Percentiles rank a stretch among this genome's conserved stretches.
Conservation (phyloP, 64 coral and sea anemone species). For the Montipora capricornis region DNA sequence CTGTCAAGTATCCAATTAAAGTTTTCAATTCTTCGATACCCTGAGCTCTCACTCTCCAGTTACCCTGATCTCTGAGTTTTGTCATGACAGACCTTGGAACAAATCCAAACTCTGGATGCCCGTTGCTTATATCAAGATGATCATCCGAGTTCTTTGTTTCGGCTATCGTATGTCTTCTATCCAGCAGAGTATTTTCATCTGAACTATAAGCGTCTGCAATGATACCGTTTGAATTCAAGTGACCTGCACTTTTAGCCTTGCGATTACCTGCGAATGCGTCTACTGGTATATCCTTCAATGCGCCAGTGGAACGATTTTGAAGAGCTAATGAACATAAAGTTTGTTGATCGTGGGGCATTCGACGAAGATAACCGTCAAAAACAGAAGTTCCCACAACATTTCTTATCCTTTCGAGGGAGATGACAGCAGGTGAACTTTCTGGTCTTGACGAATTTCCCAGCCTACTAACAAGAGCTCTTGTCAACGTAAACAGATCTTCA, state of each 20-base stretch:
- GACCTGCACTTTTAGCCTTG: constrained; percentile 91
- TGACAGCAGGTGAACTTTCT: constrained; percentile 87
- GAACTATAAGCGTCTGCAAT: constrained; percentile 28
- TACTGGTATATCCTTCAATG: constrained; percentile 39
- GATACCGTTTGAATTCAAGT: constrained; percentile 83
- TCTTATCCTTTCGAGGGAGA: constrained; percentile 95
- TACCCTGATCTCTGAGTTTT: constrained; percentile 92
- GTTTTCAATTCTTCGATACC: constrained; percentile 97
- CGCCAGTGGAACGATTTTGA: constrained; percentile 64
- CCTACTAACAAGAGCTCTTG: constrained; percentile 86
- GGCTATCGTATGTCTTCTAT: constrained; percentile 88
- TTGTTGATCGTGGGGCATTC: constrained; percentile 79
- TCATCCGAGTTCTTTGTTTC: constrained; percentile 61
- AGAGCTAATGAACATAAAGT: constrained; percentile 70
- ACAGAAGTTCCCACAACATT: constrained; percentile 88
- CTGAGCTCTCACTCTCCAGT: constrained; percentile 87
- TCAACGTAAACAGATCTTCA: constrained; percentile 97
- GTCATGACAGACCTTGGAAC: constrained; percentile 75
- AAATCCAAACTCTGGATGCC: constrained; percentile 75
- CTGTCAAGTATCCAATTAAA: constrained; percentile 77
- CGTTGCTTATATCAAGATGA: constrained; percentile 54
- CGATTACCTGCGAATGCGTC: constrained; percentile 66
- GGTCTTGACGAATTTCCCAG: constrained; percentile 84
- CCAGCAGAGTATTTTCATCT: constrained; percentile 63
- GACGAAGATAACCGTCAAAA: constrained; percentile 88